Conservation (phyloP, 2,888 invertebrate species). For the Silvanus unidentatus region DNA sequence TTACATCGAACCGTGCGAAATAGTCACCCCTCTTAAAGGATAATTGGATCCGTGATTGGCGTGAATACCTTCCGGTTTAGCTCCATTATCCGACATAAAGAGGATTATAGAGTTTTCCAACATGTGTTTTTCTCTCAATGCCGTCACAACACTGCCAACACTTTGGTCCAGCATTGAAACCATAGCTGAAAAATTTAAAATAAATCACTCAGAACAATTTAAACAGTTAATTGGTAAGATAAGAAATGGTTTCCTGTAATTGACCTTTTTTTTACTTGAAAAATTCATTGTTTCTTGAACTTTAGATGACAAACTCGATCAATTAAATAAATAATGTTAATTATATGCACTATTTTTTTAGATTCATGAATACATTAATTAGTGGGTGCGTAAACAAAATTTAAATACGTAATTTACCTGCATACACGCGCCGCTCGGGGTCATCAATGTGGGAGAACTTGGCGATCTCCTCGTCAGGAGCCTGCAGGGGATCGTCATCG, state of each 20-base stretch:
- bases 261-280: background rate
- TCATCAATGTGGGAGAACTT: constrained; percentile 64
- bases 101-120: constrained; percentile 78
- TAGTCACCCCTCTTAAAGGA: constrained; percentile 66
- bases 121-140: constrained; percentile 63
- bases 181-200: constrained; percentile 61
- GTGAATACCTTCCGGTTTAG: constrained; percentile 66
- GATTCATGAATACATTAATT: too few species aligned
- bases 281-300: constrained; percentile 7
- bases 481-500: constrained; percentile 59
- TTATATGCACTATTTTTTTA: too few species aligned
- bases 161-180: constrained; percentile 82
- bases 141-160: constrained; percentile 70
- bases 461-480: constrained; percentile 63
- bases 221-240: background rate
- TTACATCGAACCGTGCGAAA: background rate
- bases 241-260: background rate
- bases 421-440: constrained; percentile 60
- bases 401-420: too few species aligned
- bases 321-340: too few species aligned
- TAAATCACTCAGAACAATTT: too few species aligned
- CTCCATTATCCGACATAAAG: constrained; percentile 88
- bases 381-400: too few species aligned
- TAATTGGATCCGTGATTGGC: constrained; percentile 75
- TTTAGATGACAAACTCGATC: too few species aligned